Evolutionary conservation across 2,797 vertebrate genomes (phyloP), one percentile per base, ranked within the genome.

Genomic region (Danionella dracula): DNA sequence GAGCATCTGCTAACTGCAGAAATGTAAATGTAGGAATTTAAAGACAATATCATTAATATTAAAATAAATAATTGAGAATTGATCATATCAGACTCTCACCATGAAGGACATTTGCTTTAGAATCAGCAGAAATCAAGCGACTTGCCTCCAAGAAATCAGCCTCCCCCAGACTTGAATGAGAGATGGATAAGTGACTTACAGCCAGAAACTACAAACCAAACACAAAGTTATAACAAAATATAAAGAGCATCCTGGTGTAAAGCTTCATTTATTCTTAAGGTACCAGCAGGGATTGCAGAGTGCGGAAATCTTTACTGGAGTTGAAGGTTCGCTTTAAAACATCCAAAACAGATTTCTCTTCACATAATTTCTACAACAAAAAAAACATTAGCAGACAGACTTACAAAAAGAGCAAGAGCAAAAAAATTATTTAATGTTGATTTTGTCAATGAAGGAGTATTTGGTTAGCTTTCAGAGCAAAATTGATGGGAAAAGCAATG

Each of bases 101-200:
- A 0, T 98, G 97, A 1, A 99, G 87, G n/a, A 98, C 87, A 59
- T 93, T 98, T 0, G 91, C 92, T 78, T 88, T 94, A 0, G 92
- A 87, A 72, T 98, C 95, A 0, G 72, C 68, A 0, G 85, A 85
- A 16, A 76, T 89, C 15, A 90, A 74, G 35, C 83, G 88, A 75
- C 88, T 85, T 45, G 92, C 92, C 69, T 96, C 95, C 38, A 93
- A 83, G 2, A 99, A 72, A 75, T 98, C 92, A 0, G 81, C 74
- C 0, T 88, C 79, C 8, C 70, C 86, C 41, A 93, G 76, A 60
- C 84, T 71, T 0, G 93, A 89, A 64, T 89, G 92, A 27, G 84
- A 80, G 0, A 72, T 75, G 0, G 86, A 89, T 54, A 98, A 74
- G 0, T 78, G 87, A 20, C 88, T 90, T 57, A 92, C 62, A 72